phyloP scores from a whole-genome alignment of 2,113 vertebrate species.

The Pipa parva region DNA sequence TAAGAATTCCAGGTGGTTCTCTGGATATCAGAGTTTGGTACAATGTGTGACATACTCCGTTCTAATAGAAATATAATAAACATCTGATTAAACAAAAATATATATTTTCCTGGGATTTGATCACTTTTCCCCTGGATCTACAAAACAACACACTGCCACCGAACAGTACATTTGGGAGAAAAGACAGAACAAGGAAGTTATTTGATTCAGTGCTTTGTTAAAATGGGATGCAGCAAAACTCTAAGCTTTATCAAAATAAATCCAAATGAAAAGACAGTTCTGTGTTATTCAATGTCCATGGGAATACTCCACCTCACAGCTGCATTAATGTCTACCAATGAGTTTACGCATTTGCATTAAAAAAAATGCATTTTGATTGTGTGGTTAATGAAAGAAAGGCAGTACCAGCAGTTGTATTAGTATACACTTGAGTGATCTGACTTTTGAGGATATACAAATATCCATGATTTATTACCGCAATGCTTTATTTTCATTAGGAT shows the following conservation, averaged over 20 bases:
- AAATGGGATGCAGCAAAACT: not conserved
- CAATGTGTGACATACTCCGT: too few species aligned
- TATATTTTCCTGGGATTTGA: too few species aligned
- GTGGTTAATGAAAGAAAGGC: constrained; percentile 65
- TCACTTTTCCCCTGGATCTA: too few species aligned
- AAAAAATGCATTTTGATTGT: constrained; percentile 66
- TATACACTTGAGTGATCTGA: constrained; percentile 70
- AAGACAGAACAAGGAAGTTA: not conserved
- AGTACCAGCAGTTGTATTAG: constrained; percentile 65
- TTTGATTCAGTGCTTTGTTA: not conserved
- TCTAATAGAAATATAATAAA: too few species aligned
- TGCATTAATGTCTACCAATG: constrained; percentile 50
- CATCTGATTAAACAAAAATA: too few species aligned
- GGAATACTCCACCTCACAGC: not conserved
- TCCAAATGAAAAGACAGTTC: not conserved
- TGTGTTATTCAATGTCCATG: constrained; percentile 15
- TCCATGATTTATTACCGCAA: constrained; percentile 76
- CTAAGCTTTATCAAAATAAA: not conserved
- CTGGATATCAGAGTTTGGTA: too few species aligned
- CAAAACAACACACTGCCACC: too few species aligned
- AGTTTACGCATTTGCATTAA: constrained; percentile 50
- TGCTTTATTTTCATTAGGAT: constrained; percentile 83
- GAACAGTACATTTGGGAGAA: too few species aligned
- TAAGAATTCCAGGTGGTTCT: too few species aligned
- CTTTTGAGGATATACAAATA: constrained; percentile 75